These are phyloP conservation scores for Nyctalus aviator DNA, from an alignment of 2,797 vertebrate genomes.

Conservation along the genomic window DNA sequence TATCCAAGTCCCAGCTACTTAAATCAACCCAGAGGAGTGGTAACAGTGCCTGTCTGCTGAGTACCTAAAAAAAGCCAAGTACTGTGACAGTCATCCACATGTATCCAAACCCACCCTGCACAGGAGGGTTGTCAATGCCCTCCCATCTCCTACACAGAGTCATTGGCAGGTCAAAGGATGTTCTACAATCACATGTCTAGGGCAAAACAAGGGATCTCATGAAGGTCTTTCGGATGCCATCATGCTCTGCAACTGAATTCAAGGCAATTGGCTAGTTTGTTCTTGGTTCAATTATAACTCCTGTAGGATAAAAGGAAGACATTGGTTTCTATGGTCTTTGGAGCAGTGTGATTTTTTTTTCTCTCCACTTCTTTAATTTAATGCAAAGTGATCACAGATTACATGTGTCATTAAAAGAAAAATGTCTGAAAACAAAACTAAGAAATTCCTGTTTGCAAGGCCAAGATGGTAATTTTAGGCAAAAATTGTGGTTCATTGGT, in stretches of 20 bases:
- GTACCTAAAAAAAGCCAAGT: neutral
- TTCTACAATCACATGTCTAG: neutral
- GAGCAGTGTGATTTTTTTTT: neutral
- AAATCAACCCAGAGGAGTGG: neutral
- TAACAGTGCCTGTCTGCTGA: neutral
- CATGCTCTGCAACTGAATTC: neutral
- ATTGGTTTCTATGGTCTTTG: neutral
- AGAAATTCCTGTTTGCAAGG: conserved; percentile 24
- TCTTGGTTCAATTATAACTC: neutral
- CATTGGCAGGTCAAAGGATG: neutral
- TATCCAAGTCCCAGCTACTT: neutral
- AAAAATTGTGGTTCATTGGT: neutral
- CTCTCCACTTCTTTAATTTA: neutral
- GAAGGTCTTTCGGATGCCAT: fast-evolving
- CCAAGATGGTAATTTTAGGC: neutral
- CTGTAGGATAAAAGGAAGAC: neutral
- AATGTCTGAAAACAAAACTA: conserved; percentile 21
- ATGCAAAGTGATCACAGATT: neutral
- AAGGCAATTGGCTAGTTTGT: neutral
- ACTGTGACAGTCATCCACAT: neutral
- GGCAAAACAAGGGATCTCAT: neutral
- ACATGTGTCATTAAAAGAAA: neutral
- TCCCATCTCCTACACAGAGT: neutral
- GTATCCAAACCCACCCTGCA: neutral
- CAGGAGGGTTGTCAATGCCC: neutral